Evolutionary conservation across 2,797 vertebrate species (phyloP), one percentile per base, ranked within the genome.

Genomic region (Hephaestus fuliginosus): DNA sequence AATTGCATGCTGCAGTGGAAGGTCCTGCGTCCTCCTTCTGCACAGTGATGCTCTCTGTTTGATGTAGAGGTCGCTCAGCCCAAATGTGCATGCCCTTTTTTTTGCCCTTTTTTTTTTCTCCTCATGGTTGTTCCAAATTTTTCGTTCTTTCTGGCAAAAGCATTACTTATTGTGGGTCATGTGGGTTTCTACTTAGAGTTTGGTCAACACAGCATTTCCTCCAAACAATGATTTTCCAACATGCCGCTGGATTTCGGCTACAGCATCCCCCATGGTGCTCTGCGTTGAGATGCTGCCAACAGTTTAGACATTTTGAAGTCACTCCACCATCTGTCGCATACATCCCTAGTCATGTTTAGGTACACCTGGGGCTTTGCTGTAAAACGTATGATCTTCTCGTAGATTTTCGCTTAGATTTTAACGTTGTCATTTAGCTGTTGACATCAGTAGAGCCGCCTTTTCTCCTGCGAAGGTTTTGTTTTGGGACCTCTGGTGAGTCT

Each of bases 161-260:
- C 76, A 83, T 89, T 83, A 75, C 74, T 67, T 70, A 69, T 81
- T 80, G 64, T 65, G 63, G 76, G 58, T 80, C 77, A 74, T 81
- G 71, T 81, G 80, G 84, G 64, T 83, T 93, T 91, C 81, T 78
- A 82, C 81, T 87, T 74, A 70, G 66, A 89, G 81, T 82, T 86
- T 53, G 51, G 76, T 78, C 75, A 81, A 81, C 70, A 69, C 72
- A 65, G 80, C 56, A 33, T 86, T 84, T 86, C 72, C 39, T 78
- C 58, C 75, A 52, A 64, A 72, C 58, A 53, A 22, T 68, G 41
- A 66, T 80, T 90, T 89, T 82, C 83, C 83, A 83, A 51, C 67
- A 67, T 62, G 73, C 76, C 15, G 51, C 70, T 66, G 66, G 57
- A 83, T 80, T 86, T 81, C 58, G 66, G 83, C 57, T 64, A 1